Base-by-base conservation (phyloP, 2,888 invertebrate genomes). In the Julus scanicus region DNA sequence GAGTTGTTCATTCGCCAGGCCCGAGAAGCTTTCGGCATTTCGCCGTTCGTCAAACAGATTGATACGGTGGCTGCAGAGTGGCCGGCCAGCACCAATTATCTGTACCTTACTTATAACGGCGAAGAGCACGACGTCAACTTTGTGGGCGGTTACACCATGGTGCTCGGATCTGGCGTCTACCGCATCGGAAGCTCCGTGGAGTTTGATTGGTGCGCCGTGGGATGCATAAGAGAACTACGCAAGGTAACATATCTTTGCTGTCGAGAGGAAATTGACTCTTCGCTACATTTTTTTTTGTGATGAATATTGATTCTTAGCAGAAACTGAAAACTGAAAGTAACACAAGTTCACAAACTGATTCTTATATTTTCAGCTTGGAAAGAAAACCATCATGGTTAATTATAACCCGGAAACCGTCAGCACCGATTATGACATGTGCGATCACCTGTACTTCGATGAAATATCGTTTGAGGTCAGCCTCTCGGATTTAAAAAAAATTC, bases 341-440 rank as follows among this genome's bases (percentile, higher is more conserved):
- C 0, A 29, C 29, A 29, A 29, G 29, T 29, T 29, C 29, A 29
- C 29, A 29, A 29, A 1, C 29, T 29, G 0, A 1, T 29, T 29
- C 29, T 29, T 29, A 29, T 29, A 29, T 29, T 29, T 29, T 29
- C 87, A 86, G 92, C 94, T 98, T 89, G 96, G 96, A 0, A 95
- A 95, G 90, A 96, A 97, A 90, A 99, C 99, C 0, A 97, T 99
- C 49, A 99, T 99, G 99, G 95, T 99, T 0, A 99, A 99, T 92
- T 99, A 98, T 92, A 99, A 99, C 92, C 99, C 99, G 0, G 99
- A 99, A 93, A 99, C 99, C 0, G 99, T 99, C 3, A 98, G 98
- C 92, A 99, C 99, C 0, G 99, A 99, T 93, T 99, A 99, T 91
- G 99, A 99, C 91, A 99, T 99, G 97, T 99, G 99, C 91, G 98